phyloP scores from a whole-genome alignment of 1,140 invertebrate species.

The Zaprionus tsacasi region DNA sequence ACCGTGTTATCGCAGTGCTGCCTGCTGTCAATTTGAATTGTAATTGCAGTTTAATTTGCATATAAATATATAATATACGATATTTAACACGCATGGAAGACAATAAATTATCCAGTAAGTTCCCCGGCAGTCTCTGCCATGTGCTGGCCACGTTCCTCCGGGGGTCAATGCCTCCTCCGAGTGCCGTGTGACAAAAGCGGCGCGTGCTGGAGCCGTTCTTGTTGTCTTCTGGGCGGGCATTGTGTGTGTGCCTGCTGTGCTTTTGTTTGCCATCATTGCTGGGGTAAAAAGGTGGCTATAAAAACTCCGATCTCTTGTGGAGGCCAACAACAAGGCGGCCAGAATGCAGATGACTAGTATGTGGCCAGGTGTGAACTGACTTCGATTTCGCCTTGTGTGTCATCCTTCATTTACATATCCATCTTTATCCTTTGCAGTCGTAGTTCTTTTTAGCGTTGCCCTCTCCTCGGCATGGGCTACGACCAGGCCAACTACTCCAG shows the following conservation, averaged over 20 bases:
- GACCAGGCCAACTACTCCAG: not conserved
- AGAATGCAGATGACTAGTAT: slow-evolving; percentile 27
- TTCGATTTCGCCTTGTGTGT: too few species aligned
- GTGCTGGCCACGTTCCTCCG: too few species aligned
- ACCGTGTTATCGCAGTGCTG: too few species aligned
- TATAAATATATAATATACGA: too few species aligned
- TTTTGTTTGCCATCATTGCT: slow-evolving; percentile 5
- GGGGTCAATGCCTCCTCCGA: not conserved
- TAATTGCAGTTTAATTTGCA: too few species aligned
- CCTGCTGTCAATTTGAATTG: not conserved
- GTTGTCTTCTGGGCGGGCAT: not conserved
- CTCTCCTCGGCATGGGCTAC: not conserved
- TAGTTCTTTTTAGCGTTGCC: slow-evolving; percentile 1
- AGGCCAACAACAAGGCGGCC: not conserved
- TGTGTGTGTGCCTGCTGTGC: not conserved
- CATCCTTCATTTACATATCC: too few species aligned
- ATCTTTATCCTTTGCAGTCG: not conserved
- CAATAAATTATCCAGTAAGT: too few species aligned
- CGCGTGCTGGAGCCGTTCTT: slow-evolving; percentile 17
- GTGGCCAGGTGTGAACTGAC: slow-evolving; percentile 13
- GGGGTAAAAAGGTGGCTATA: slow-evolving; percentile 14
- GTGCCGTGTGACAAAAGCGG: slow-evolving; percentile 18
- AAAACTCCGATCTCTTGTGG: not conserved
- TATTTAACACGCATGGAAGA: too few species aligned
- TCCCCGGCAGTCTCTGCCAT: too few species aligned